These are phyloP conservation scores for Lycodopsis pacificus DNA, from an alignment of 2,797 vertebrate genomes.

Conservation along the genomic window DNA sequence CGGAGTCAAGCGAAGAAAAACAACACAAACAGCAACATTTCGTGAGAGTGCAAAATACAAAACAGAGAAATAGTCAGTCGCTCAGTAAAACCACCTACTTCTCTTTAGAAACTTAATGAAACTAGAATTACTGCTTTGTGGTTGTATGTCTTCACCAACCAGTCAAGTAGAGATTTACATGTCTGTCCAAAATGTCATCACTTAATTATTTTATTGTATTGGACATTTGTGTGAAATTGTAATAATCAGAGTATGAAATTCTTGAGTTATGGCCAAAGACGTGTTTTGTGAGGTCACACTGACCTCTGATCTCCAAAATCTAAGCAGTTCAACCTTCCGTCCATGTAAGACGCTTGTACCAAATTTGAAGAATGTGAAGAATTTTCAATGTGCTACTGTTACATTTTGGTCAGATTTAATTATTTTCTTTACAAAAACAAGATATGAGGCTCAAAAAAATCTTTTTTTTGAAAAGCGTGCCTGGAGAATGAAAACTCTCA, in stretches of 20 bases:
- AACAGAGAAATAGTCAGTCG: background rate
- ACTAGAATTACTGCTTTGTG: background rate
- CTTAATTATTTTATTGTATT: background rate
- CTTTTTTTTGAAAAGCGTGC: no score
- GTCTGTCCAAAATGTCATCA: background rate
- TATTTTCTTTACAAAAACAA: no score
- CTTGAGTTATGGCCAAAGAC: background rate
- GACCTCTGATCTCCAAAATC: no score
- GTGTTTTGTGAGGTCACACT: no score
- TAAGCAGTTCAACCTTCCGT: no score
- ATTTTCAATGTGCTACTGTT: no score
- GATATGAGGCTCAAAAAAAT: no score
- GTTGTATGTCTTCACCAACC: background rate
- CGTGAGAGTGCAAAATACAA: background rate
- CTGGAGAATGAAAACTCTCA: no score
- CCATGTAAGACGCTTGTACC: no score
- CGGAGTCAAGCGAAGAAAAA: constrained; percentile 21
- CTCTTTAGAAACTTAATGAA: constrained; percentile 1
- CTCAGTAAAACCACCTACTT: background rate
- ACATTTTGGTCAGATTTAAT: no score
- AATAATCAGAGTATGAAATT: background rate
- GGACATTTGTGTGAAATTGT: background rate
- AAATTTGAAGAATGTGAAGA: no score
- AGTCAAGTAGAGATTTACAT: background rate
- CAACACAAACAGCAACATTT: constrained; percentile 13